These are phyloP conservation scores for Haliaeetus leucogaster DNA, from an alignment of 2,113 vertebrate species.

Conservation along the genomic window DNA sequence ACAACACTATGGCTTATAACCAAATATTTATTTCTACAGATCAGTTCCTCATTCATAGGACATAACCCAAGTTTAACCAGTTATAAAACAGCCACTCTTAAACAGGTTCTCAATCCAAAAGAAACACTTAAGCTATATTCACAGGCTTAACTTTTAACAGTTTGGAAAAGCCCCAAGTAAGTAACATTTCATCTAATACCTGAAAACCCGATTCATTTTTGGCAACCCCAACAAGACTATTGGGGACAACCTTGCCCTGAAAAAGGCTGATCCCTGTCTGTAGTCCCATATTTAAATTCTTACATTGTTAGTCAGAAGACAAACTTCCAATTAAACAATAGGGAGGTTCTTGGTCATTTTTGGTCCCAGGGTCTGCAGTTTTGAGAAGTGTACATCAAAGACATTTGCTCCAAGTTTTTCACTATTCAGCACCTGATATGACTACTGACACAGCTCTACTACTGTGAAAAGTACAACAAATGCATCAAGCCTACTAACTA, in stretches of 20 bases:
- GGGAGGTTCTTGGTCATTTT: not conserved
- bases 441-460: not conserved
- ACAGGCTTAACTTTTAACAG: not conserved
- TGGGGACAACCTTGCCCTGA: not conserved
- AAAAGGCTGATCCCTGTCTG: not conserved
- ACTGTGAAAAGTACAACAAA: not conserved
- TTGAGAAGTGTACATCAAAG: slow-evolving; percentile 44
- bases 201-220: not conserved
- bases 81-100: not conserved
- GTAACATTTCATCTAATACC: not conserved
- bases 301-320: not conserved
- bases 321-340: not conserved
- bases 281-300: not conserved
- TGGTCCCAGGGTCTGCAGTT: slow-evolving; percentile 52
- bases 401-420: slow-evolving; percentile 10
- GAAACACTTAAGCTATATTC: not conserved
- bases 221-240: not conserved
- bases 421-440: slow-evolving; percentile 15
- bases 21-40: not conserved
- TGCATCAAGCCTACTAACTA: slow-evolving; percentile 9
- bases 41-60: slow-evolving; percentile 5
- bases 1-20: not conserved
- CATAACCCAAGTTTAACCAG: not conserved
- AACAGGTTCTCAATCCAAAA: slow-evolving; percentile 19
- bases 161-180: not conserved